Base-by-base conservation (phyloP, 37 sponge, comb jelly and placozoan genomes). In the Corticium candelabrum region DNA sequence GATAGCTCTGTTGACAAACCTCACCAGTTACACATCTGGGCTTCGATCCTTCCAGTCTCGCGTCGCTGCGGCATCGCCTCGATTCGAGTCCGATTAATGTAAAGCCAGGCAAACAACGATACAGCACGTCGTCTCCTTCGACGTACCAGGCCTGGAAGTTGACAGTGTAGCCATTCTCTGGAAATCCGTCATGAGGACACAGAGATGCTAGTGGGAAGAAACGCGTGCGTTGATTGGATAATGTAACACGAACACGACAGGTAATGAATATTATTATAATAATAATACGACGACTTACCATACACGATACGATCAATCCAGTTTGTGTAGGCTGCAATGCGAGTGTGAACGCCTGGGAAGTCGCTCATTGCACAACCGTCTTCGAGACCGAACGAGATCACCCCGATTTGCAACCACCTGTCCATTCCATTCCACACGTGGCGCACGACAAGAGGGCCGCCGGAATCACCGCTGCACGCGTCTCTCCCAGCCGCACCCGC, bases 391-490 rank as follows among this genome's bases (percentile, higher is more conserved):
- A 50, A 50, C 62, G 62, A 50, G 62, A 50, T 21, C 15, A 50
- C 62, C 15, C 62, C 62, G 62, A 50, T 21, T 50, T 50, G 62
- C 11, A 50, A 21, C 62, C 62, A 50, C 62, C 21, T 11, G 15
- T 50, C 62, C 62, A 50, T 21, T 11, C 62, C 62, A 21, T 50
- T 21, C 15, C 62, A 21, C 62, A 50, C 62, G 62, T 50, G 62
- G 11, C 62, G 62, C 62, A 50, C 62, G 62, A 50, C 62, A 21
- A 50, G 62, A 11, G 62, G 62, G 15, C 62, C 62, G 62, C 62
- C 62, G 62, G 62, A 50, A 50, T 50, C 62, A 21, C 62, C 62
- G 62, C 62, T 21, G 62, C 62, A 50, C 62, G 62, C 21, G 62
- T 50, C 62, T 11, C 62, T 21, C 15, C 62, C 62, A 21, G 11